Conservation (phyloP, 2,113 vertebrate genomes). For the Panurus biarmicus region DNA sequence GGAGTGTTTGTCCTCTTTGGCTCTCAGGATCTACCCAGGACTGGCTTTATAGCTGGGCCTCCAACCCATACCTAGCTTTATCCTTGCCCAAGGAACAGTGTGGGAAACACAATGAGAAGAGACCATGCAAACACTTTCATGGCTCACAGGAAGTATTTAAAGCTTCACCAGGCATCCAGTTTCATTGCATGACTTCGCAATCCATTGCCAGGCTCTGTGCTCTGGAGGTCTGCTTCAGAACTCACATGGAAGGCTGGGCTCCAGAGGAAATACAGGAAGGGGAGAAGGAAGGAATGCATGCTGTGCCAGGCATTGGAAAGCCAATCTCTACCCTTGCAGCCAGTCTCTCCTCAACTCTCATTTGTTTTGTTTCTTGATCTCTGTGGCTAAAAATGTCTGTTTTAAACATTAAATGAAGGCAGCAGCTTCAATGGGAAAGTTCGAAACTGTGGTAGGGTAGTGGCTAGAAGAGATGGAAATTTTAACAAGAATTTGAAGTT, state of each 20-base stretch:
- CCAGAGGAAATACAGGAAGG: background rate
- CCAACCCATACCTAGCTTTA: fast-evolving
- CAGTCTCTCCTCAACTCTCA: background rate
- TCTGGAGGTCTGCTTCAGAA: background rate
- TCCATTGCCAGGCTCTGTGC: background rate
- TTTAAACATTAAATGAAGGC: background rate
- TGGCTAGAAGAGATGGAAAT: background rate
- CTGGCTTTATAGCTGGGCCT: background rate
- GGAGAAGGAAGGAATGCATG: background rate
- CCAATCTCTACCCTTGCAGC: background rate
- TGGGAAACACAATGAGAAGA: background rate
- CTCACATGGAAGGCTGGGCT: fast-evolving
- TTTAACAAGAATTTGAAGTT: background rate
- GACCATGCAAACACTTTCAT: background rate
- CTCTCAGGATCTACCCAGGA: fast-evolving
- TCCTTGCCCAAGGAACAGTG: background rate
- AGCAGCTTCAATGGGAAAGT: background rate
- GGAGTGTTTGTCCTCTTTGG: background rate
- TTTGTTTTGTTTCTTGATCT: background rate
- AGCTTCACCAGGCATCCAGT: background rate
- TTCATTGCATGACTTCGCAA: background rate
- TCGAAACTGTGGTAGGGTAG: background rate
- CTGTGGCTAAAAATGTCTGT: background rate
- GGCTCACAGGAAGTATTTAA: background rate
- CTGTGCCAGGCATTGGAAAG: background rate